These are phyloP conservation scores for Tetranychus truncatus DNA, from an alignment of 2,888 invertebrate species.

Conservation along the genomic window DNA sequence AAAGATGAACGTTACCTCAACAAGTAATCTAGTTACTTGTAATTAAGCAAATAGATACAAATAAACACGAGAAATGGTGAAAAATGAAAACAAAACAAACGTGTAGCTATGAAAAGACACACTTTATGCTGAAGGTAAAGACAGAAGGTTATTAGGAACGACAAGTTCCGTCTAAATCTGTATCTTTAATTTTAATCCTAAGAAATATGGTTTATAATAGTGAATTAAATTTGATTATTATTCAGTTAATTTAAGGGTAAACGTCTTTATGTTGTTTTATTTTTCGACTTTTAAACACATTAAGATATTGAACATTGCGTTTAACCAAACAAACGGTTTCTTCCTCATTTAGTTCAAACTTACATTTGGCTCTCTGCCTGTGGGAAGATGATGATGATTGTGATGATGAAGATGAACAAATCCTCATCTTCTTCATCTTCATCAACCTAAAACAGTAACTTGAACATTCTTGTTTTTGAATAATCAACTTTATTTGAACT, in stretches of 20 bases:
- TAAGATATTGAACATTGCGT: neutral
- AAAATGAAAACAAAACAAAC: no score
- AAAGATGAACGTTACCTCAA: neutral
- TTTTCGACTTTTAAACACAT: neutral
- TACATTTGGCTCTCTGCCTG: slow-evolving; percentile 1
- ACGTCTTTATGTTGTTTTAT: neutral
- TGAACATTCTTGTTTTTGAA: neutral
- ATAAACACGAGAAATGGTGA: no score
- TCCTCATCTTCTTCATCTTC: neutral
- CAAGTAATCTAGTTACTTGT: neutral
- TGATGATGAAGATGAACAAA: neutral
- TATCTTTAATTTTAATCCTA: no score
- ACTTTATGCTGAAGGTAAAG: no score
- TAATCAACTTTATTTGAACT: neutral
- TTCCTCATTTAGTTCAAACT: neutral
- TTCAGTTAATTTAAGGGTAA: neutral
- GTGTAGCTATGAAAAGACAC: no score
- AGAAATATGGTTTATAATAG: neutral
- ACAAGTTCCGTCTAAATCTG: no score
- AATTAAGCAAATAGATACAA: neutral
- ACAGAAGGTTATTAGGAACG: no score
- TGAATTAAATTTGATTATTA: neutral
- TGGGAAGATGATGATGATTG: neutral
- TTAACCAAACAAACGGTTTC: neutral
- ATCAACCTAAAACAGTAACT: neutral